Evolutionary conservation across 2,797 vertebrate species (phyloP).

Genomic region (Phoeniculus purpureus): DNA sequence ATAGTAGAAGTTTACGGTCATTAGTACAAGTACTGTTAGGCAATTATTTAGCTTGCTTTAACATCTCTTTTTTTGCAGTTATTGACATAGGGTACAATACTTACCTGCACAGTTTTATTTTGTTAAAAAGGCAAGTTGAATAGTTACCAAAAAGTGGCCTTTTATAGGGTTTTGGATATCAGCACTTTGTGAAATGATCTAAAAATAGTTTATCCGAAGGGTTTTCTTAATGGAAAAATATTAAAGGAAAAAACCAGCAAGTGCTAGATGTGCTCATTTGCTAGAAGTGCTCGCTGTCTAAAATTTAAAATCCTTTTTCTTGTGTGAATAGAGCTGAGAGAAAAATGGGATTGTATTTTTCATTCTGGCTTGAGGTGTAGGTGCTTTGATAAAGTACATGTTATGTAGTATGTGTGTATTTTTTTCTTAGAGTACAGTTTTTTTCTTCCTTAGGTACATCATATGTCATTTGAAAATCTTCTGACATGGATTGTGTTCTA

Average conservation of each 20-base stretch:
- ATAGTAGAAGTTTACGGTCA: constrained; percentile 84
- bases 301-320: neutral
- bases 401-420: accelerated
- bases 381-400: neutral
- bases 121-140: constrained; percentile 71
- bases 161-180: neutral
- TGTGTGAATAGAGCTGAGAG: neutral
- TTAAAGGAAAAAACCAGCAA: neutral
- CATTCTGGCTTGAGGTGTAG: neutral
- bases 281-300: neutral
- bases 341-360: neutral
- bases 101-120: constrained; percentile 65
- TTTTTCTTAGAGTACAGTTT: neutral
- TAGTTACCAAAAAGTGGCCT: neutral
- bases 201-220: neutral
- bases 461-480: neutral
- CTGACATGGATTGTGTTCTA: neutral
- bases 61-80: constrained; percentile 75
- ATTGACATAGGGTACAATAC: constrained; percentile 78
- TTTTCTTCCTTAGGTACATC: neutral
- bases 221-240: neutral
- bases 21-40: constrained; percentile 83
- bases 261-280: too few relatives aligned
- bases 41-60: constrained; percentile 86
- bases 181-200: neutral